A percentile compares a stretch with the other conserved stretches of the same genome.
These are phyloP conservation scores for Mesorhabditis spiculigera DNA, from an alignment of 2,888 invertebrate species.

Conservation along the genomic window DNA sequence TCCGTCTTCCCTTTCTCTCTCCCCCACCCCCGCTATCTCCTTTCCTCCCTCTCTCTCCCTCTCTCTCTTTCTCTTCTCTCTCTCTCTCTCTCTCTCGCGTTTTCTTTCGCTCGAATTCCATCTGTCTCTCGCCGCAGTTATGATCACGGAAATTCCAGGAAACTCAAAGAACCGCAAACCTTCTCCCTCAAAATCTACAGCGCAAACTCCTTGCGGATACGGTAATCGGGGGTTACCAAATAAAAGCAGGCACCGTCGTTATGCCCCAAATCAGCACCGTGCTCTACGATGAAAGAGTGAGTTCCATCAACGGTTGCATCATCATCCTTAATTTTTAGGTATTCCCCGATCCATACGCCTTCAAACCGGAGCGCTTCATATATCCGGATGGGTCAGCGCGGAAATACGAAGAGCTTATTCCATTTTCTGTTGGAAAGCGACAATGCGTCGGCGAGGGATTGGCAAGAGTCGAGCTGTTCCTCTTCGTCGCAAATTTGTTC, in stretches of 20 bases:
- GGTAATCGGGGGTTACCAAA: background rate
- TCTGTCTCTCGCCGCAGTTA: too few relatives aligned
- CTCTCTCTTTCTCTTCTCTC: too few relatives aligned
- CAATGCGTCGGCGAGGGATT: slow-evolving; percentile 28
- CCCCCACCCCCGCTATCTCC: too few relatives aligned
- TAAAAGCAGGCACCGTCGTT: slow-evolving; percentile 18
- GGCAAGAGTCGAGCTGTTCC: slow-evolving; percentile 25
- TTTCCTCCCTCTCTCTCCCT: too few relatives aligned
- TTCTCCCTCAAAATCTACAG: background rate
- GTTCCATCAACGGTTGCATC: too few relatives aligned
- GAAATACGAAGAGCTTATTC: slow-evolving; percentile 22
- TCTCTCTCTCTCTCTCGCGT: too few relatives aligned
- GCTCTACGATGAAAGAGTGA: slow-evolving; percentile 21
- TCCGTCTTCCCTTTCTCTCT: too few relatives aligned
- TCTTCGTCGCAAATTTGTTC: slow-evolving; percentile 26
- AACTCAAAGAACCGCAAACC: background rate
- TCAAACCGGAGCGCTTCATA: slow-evolving; percentile 42
- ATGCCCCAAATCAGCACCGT: slow-evolving; percentile 28
- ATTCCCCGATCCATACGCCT: slow-evolving; percentile 36
- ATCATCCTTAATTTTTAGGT: too few relatives aligned
- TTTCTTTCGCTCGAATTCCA: too few relatives aligned
- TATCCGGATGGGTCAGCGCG: slow-evolving; percentile 33
- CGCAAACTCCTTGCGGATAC: background rate
- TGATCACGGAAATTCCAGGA: background rate
- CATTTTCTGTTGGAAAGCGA: slow-evolving; percentile 29